These are phyloP conservation scores for Mohoua ochrocephala DNA, from an alignment of 2,113 vertebrate species.

Conservation along the genomic window DNA sequence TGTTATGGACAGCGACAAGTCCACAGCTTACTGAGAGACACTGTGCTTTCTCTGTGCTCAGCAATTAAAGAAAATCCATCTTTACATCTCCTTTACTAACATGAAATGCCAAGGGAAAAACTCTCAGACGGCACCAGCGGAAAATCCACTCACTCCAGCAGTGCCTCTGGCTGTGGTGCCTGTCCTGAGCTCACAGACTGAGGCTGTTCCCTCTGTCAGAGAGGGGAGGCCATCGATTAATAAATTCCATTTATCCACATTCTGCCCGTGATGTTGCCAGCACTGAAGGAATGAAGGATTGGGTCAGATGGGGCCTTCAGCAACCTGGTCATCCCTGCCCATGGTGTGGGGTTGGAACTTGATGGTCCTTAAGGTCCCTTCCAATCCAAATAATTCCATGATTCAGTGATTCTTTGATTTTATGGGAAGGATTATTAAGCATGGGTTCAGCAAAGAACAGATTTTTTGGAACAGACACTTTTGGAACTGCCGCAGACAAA, in stretches of 20 bases:
- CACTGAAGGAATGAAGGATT: neutral
- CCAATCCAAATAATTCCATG: neutral
- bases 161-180: neutral
- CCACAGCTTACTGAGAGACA: neutral
- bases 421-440: neutral
- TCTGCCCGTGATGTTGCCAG: neutral
- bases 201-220: neutral
- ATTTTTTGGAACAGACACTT: neutral
- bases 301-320: neutral
- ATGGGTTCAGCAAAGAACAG: neutral
- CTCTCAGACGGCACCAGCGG: rapidly evolving
- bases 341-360: neutral
- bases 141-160: neutral
- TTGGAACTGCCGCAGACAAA: neutral
- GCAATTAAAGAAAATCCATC: neutral
- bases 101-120: neutral
- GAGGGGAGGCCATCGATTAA: neutral
- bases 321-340: neutral
- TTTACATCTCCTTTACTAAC: neutral
- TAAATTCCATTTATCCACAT: neutral
- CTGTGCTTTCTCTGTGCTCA: neutral
- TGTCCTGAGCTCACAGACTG: neutral
- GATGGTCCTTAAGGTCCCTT: neutral
- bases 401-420: neutral
- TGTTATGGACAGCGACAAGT: neutral